phyloP scores from a whole-genome alignment of 2,113 vertebrate genomes.

The Anoplopoma fimbria region DNA sequence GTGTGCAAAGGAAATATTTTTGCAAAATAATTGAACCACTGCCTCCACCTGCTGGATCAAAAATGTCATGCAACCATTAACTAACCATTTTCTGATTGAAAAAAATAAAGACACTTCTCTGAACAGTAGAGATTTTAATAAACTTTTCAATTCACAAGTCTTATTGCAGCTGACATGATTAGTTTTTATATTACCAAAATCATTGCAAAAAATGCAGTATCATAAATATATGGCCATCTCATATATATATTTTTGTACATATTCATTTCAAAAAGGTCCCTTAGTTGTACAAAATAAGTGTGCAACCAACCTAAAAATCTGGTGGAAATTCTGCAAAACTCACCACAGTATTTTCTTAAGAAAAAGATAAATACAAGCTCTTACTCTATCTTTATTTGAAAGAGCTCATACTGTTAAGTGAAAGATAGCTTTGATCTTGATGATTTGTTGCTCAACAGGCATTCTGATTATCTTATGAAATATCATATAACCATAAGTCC shows the following conservation, averaged over 20 bases:
- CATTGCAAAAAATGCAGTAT: constrained; percentile 67
- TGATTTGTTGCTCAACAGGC: constrained; percentile 43
- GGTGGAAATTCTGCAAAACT: constrained; percentile 45
- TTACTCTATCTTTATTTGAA: constrained; percentile 42
- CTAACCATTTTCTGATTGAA: neutral
- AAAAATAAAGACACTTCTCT: neutral
- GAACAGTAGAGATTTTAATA: constrained; percentile 72
- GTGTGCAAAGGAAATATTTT: neutral
- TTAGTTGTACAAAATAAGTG: constrained; percentile 70
- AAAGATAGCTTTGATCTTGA: constrained; percentile 61
- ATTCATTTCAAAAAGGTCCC: constrained; percentile 71
- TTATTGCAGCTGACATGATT: constrained; percentile 66
- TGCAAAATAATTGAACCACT: constrained; percentile 19
- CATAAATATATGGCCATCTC: constrained; percentile 79
- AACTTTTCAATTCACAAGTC: constrained; percentile 67
- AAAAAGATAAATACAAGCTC: constrained; percentile 54
- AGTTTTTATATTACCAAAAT: constrained; percentile 74
- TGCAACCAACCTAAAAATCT: constrained; percentile 60
- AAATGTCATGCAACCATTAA: neutral
- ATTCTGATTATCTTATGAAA: constrained; percentile 42
- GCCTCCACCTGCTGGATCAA: constrained; percentile 64
- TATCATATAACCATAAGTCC: constrained; percentile 36
- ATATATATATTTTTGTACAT: constrained; percentile 77
- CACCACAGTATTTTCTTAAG: constrained; percentile 36
- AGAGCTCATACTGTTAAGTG: constrained; percentile 34